These are phyloP conservation scores for Grammomys dolichurus DNA, from an alignment of 2,113 vertebrate species.

Conservation along the genomic window DNA sequence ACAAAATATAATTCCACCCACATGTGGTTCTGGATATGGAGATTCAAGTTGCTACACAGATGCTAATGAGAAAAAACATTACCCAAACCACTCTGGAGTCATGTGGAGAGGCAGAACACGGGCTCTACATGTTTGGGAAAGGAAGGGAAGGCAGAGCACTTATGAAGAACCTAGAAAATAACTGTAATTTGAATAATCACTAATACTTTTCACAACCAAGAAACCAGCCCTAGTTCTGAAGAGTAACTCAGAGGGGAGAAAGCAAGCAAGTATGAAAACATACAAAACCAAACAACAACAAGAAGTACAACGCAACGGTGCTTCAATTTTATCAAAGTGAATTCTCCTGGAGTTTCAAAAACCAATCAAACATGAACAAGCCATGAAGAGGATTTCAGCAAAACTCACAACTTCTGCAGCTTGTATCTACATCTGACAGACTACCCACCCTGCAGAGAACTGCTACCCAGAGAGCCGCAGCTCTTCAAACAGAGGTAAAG, in stretches of 20 bases:
- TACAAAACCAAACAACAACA: background rate
- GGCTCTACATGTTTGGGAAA: background rate
- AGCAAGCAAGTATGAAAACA: background rate
- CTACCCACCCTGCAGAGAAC: background rate
- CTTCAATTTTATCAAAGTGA: background rate
- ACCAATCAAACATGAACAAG: constrained; percentile 33
- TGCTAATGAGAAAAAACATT: background rate
- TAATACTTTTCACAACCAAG: background rate
- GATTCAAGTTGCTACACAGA: background rate
- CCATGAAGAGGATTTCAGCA: background rate
- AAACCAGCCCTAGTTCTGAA: background rate
- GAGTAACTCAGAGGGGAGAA: background rate
- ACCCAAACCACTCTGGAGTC: background rate
- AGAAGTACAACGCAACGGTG: background rate
- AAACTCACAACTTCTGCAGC: background rate
- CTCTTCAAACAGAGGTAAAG: background rate
- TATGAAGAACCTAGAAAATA: background rate
- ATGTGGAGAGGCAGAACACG: background rate
- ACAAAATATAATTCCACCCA: background rate
- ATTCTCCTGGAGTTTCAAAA: constrained; percentile 47
- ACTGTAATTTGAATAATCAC: background rate
- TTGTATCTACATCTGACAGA: background rate
- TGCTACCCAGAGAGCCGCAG: background rate
- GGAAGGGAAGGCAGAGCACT: background rate
- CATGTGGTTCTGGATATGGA: background rate